phyloP scores from a whole-genome alignment of 2,888 invertebrate species.

The Synergus laeviventris region DNA sequence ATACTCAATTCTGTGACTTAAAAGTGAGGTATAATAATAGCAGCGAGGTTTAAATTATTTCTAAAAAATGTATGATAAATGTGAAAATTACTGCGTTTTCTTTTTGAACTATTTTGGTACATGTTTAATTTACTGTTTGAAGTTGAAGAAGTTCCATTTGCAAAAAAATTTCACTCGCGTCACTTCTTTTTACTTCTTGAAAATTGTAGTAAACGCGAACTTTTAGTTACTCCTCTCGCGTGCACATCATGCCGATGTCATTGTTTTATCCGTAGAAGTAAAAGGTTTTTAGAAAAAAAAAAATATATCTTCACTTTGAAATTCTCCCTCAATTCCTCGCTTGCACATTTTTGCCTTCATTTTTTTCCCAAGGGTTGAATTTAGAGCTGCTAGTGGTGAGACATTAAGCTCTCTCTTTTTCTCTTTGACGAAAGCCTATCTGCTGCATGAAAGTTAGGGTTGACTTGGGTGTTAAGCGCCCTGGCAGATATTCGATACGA shows the following conservation, averaged over 20 bases:
- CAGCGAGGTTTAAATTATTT: neutral
- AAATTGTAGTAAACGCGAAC: neutral
- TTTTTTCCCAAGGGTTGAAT: slow-evolving; percentile 15
- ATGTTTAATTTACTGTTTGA: neutral
- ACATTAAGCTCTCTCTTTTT: slow-evolving; percentile 19
- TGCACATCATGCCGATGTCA: slow-evolving; percentile 17
- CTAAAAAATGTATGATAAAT: no score
- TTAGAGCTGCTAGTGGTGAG: neutral
- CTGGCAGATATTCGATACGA: slow-evolving; percentile 51
- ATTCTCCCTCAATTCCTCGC: neutral
- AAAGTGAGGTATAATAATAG: no score
- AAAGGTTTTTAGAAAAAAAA: neutral
- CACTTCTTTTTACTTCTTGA: neutral
- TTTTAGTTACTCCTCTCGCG: slow-evolving; percentile 1
- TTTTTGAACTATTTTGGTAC: no score
- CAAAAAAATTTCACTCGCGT: neutral
- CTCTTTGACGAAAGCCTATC: slow-evolving; percentile 21
- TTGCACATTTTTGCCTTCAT: slow-evolving; percentile 17
- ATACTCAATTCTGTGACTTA: neutral
- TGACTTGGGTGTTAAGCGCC: slow-evolving; percentile 47
- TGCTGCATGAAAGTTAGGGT: slow-evolving; percentile 26
- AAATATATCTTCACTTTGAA: slow-evolving; percentile 10
- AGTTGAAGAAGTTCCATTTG: neutral
- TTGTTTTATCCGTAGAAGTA: slow-evolving; percentile 10
- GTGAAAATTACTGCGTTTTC: no score